phyloP scores from a whole-genome alignment of 2,797 vertebrate species.

The Neostethus bicornis region DNA sequence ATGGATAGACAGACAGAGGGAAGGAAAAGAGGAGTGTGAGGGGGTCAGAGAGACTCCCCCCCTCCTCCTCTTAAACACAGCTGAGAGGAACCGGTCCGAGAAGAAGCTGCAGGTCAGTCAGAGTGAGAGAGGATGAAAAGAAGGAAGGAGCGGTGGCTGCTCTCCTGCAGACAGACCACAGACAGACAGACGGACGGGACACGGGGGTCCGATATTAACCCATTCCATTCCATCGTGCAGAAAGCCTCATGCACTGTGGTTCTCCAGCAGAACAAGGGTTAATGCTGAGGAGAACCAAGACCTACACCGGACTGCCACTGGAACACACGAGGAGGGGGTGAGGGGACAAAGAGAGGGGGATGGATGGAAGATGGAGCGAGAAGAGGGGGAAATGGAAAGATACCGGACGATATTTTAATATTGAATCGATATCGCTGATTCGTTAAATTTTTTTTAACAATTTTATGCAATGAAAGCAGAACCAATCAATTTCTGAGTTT shows the following conservation, averaged over 20 bases:
- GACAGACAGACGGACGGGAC: no score
- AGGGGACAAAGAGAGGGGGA: slow-evolving; percentile 26
- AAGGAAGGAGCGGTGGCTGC: slow-evolving; percentile 50
- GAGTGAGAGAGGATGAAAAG: slow-evolving; percentile 39
- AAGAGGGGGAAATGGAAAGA: slow-evolving; percentile 50
- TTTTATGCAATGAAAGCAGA: no score
- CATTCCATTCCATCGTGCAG: slow-evolving; percentile 71
- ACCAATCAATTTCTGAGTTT: no score
- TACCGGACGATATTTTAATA: no score
- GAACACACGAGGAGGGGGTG: no score
- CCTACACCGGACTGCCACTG: slow-evolving; percentile 76
- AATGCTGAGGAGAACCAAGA: slow-evolving; percentile 63
- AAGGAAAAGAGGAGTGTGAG: slow-evolving; percentile 10
- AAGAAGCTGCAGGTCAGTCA: slow-evolving; percentile 56
- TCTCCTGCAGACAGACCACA: slow-evolving; percentile 65
- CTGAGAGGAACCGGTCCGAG: slow-evolving; percentile 41
- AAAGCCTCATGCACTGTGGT: slow-evolving; percentile 82
- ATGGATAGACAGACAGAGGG: slow-evolving; percentile 51
- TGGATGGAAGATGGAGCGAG: slow-evolving; percentile 36
- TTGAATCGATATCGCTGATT: no score
- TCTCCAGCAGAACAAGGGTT: slow-evolving; percentile 75
- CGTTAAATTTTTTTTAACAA: no score
- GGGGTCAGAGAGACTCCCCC: slow-evolving; percentile 42
- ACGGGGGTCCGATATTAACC: no score
- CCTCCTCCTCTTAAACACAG: slow-evolving; percentile 59